Percentiles rank a stretch among this genome's conserved stretches.
Evolutionary conservation across 1,140 invertebrate genomes (phyloP).

Genomic region (Macrocentrus cingulum): DNA sequence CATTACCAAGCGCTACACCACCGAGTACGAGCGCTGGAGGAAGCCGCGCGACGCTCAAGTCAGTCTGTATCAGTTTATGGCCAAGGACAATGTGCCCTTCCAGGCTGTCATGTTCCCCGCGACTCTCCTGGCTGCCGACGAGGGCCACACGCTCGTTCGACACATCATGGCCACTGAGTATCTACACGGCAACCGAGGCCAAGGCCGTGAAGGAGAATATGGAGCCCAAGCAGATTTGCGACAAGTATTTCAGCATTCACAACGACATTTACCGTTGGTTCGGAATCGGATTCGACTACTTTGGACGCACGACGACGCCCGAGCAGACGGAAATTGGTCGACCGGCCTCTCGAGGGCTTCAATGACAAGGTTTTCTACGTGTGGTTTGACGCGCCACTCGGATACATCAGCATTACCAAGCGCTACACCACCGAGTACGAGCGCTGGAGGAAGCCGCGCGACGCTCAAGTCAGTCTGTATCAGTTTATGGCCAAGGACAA

Average conservation of each 20-base stretch:
- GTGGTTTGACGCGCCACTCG: slow-evolving; percentile 99
- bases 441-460: slow-evolving; percentile 90
- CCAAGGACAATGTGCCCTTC: slow-evolving; percentile 99
- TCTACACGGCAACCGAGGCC: slow-evolving; percentile 97
- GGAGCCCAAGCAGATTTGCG: slow-evolving; percentile 92
- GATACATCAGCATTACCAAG: slow-evolving; percentile 96
- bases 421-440: slow-evolving; percentile 87
- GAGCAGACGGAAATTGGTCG: slow-evolving; percentile 92
- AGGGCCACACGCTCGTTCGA: slow-evolving; percentile 80
- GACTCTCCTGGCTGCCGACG: slow-evolving; percentile 79
- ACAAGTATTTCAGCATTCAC: slow-evolving; percentile 96
- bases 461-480: slow-evolving; percentile 79
- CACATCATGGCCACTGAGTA: slow-evolving; percentile 97
- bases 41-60: slow-evolving; percentile 74
- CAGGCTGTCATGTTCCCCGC: slow-evolving; percentile 97
- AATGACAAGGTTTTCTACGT: slow-evolving; percentile 96
- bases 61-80: slow-evolving; percentile 94
- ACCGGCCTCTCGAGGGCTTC: slow-evolving; percentile 87
- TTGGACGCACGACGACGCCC: slow-evolving; percentile 92
- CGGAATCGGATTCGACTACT: slow-evolving; percentile 95
- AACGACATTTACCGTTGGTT: slow-evolving; percentile 96
- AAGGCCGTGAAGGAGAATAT: slow-evolving; percentile 92
- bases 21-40: slow-evolving; percentile 97
- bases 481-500: slow-evolving; percentile 99
- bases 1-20: slow-evolving; percentile 89